These are phyloP conservation scores for Apamea anceps DNA, from an alignment of 2,888 invertebrate genomes.

Conservation along the genomic window DNA sequence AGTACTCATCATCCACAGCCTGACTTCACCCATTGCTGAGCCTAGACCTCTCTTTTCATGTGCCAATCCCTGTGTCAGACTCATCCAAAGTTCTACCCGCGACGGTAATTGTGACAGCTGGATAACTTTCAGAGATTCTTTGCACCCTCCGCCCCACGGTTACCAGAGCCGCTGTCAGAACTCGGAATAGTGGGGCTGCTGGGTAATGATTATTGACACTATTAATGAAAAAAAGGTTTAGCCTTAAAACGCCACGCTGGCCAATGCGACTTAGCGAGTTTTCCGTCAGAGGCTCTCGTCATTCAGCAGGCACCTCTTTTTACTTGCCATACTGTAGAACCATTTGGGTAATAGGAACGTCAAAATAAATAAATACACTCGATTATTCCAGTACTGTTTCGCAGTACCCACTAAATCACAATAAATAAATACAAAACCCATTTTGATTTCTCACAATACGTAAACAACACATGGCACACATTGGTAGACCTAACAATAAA, in stretches of 20 bases:
- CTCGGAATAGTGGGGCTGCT: no score
- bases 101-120: no score
- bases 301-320: not conserved
- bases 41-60: not conserved
- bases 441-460: slow-evolving; percentile 36
- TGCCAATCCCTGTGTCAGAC: no score
- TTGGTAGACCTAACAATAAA: slow-evolving; percentile 58
- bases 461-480: slow-evolving; percentile 59
- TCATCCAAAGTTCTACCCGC: no score
- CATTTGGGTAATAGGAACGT: not conserved
- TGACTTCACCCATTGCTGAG: fast-evolving
- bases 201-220: not conserved
- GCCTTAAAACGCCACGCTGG: not conserved
- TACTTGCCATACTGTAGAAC: not conserved
- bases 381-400: slow-evolving; percentile 10
- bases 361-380: not conserved
- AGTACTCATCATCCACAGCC: no score
- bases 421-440: slow-evolving; percentile 34
- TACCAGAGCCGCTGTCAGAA: no score
- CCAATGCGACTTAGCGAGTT: not conserved
- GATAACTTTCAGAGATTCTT: no score
- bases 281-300: not conserved
- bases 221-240: no score
- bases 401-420: slow-evolving; percentile 24
- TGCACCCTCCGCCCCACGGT: no score